A percentile compares a stretch with the other conserved stretches of the same genome.
phyloP scores from a whole-genome alignment of 2,113 vertebrate species.

The Sceloporus tristichus region DNA sequence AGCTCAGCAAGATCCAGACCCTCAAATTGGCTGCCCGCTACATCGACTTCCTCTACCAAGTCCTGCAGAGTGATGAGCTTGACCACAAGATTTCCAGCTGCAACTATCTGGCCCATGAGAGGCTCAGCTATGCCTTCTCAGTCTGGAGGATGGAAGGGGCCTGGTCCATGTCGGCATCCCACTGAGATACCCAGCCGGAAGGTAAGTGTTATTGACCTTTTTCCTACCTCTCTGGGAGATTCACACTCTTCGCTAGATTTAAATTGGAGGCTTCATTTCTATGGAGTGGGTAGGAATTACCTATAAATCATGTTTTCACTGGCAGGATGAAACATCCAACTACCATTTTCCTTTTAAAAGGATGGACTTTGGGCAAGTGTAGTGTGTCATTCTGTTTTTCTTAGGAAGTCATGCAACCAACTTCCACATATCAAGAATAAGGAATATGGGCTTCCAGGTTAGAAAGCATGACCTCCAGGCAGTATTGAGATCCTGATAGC shows the following conservation, averaged over 20 bases:
- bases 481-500: not conserved
- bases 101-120: slow-evolving; percentile 89
- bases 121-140: slow-evolving; percentile 91
- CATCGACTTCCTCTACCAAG: slow-evolving; percentile 92
- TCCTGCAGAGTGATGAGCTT: slow-evolving; percentile 90
- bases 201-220: slow-evolving; percentile 35
- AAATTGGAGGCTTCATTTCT: not conserved
- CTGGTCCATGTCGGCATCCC: slow-evolving; percentile 90
- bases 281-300: not conserved
- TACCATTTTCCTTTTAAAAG: not conserved
- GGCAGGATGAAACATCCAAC: not conserved
- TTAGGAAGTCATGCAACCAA: not conserved
- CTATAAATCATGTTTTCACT: not conserved
- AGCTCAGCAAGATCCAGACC: slow-evolving; percentile 93
- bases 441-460: not conserved
- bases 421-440: not conserved
- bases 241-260: not conserved
- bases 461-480: not conserved
- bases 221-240: not conserved
- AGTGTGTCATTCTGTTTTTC: not conserved
- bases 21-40: slow-evolving; percentile 90
- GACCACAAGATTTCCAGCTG: slow-evolving; percentile 89
- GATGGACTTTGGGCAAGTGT: not conserved
- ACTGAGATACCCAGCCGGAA: slow-evolving; percentile 70
- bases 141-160: slow-evolving; percentile 94